These are phyloP conservation scores for Agrilus cyanescens DNA, from an alignment of 2,888 invertebrate genomes.

Conservation along the genomic window DNA sequence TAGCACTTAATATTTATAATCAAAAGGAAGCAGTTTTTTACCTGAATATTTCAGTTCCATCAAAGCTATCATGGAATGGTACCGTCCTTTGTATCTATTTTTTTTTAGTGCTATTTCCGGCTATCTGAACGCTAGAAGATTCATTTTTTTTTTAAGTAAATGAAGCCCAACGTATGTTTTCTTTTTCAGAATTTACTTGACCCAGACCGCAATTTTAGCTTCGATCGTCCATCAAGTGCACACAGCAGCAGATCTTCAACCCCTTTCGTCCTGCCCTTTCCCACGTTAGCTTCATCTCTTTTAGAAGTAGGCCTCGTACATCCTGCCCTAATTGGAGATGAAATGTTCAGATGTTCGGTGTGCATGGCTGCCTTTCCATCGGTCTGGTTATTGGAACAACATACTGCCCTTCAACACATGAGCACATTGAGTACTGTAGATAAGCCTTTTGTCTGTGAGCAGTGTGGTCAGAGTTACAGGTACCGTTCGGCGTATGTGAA, in stretches of 20 bases:
- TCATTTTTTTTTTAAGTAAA: no score
- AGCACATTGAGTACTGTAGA: constrained; percentile 47
- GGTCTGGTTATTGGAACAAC: constrained; percentile 76
- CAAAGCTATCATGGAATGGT: no score
- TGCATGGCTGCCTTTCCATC: constrained; percentile 81
- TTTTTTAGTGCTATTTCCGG: no score
- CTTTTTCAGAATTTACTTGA: constrained; percentile 31
- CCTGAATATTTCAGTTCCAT: no score
- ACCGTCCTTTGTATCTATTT: no score
- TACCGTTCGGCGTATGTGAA: constrained; percentile 76
- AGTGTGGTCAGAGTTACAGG: constrained; percentile 78
- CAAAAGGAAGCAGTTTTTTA: no score
- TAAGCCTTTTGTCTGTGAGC: constrained; percentile 84
- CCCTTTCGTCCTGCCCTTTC: constrained; percentile 45
- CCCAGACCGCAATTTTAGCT: constrained; percentile 34
- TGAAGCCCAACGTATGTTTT: background rate
- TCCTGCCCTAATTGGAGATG: constrained; percentile 33
- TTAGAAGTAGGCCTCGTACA: constrained; percentile 42
- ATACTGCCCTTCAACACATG: constrained; percentile 74
- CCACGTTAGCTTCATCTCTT: constrained; percentile 42
- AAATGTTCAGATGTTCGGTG: constrained; percentile 51
- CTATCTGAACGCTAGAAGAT: no score
- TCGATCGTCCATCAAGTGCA: constrained; percentile 33
- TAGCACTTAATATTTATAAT: no score
- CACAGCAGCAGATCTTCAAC: constrained; percentile 41